Evolutionary conservation across 2,113 vertebrate genomes (phyloP).

Genomic region (Cervus canadensis): DNA sequence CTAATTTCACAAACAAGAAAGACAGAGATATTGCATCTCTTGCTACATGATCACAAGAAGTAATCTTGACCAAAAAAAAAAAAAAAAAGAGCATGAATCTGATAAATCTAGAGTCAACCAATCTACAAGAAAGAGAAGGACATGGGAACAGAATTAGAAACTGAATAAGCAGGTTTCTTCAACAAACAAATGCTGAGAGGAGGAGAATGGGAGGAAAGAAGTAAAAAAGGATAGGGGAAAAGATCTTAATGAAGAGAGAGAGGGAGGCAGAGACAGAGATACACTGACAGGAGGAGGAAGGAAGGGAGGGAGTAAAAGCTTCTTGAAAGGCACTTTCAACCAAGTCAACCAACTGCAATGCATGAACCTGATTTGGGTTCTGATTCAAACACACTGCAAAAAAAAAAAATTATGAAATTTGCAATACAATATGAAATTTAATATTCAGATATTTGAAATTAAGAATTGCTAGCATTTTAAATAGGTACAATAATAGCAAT

Average conservation of each 20-base stretch:
- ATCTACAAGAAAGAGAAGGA: neutral
- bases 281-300: neutral
- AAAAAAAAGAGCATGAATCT: neutral
- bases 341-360: neutral
- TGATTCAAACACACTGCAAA: neutral
- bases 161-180: neutral
- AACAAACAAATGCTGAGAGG: neutral
- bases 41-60: neutral
- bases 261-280: neutral
- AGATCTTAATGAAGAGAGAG: neutral
- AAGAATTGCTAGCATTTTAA: neutral
- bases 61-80: neutral
- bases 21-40: neutral
- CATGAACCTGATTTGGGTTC: neutral
- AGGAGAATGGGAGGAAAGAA: no score
- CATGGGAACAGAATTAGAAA: neutral
- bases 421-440: neutral
- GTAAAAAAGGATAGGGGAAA: no score
- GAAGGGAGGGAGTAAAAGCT: no score
- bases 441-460: neutral
- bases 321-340: neutral
- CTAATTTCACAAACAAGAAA: neutral
- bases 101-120: neutral
- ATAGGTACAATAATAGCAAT: neutral
- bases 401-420: neutral